These are phyloP conservation scores for Tipula confusa DNA, from an alignment of 2,888 invertebrate species.

Conservation along the genomic window DNA sequence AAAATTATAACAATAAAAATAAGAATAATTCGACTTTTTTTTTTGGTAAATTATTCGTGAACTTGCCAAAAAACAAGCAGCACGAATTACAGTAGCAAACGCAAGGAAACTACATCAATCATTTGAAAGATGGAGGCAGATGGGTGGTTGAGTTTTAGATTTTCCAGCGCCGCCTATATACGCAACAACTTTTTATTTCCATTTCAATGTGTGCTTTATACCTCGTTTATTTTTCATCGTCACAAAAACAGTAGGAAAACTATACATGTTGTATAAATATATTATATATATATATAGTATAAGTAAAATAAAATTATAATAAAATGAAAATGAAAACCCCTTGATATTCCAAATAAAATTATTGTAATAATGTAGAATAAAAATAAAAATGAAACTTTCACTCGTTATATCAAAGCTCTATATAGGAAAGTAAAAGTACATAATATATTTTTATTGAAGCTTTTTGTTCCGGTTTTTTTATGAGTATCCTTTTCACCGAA, in stretches of 20 bases:
- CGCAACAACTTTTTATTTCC: neutral
- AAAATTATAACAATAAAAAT: neutral
- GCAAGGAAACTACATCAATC: neutral
- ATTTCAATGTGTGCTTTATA: neutral
- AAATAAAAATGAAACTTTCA: neutral
- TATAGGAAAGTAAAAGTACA: neutral
- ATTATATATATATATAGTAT: too few species aligned
- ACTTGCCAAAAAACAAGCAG: neutral
- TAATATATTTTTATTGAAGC: conserved; percentile 3
- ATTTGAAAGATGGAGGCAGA: too few species aligned
- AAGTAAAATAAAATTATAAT: neutral
- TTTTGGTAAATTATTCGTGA: conserved; percentile 6
- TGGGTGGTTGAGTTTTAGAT: too few species aligned
- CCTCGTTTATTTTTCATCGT: neutral
- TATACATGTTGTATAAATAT: too few species aligned
- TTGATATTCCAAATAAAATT: conserved; percentile 15
- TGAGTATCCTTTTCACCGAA: neutral
- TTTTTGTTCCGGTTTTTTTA: neutral
- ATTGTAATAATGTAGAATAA: neutral
- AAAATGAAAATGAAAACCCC: conserved; percentile 3
- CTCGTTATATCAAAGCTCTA: neutral
- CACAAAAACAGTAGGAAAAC: neutral
- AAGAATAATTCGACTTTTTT: neutral
- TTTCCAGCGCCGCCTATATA: neutral
- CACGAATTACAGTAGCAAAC: neutral